phyloP scores from a whole-genome alignment of 2,888 invertebrate species.

The Portevinia maculata region DNA sequence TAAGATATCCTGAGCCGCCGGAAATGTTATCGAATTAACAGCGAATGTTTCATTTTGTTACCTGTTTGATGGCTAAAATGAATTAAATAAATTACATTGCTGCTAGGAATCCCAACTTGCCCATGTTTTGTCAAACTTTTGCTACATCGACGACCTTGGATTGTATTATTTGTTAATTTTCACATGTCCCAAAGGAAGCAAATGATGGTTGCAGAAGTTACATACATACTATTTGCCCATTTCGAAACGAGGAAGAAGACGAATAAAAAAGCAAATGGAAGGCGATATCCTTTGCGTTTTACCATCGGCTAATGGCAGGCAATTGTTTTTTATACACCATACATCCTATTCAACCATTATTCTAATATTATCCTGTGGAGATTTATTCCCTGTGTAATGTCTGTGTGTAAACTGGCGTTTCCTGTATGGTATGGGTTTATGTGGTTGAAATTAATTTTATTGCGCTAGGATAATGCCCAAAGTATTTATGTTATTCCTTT shows the following conservation, averaged over 20 bases:
- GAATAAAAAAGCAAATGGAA: slow-evolving; percentile 43
- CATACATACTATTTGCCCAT: slow-evolving; percentile 24
- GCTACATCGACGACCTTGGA: slow-evolving; percentile 12
- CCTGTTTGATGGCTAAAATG: slow-evolving; percentile 52
- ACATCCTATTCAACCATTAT: slow-evolving; percentile 71
- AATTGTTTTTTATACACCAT: slow-evolving; percentile 72
- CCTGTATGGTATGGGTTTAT: background rate
- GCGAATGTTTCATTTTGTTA: slow-evolving; percentile 36
- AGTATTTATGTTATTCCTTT: slow-evolving; percentile 56
- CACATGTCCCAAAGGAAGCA: slow-evolving; percentile 45
- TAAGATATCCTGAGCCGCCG: background rate
- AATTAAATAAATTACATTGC: slow-evolving; percentile 59
- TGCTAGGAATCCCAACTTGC: slow-evolving; percentile 9
- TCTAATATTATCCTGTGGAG: slow-evolving; percentile 73
- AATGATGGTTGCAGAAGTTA: slow-evolving; percentile 34
- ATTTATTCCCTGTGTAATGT: slow-evolving; percentile 64
- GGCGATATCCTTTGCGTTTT: slow-evolving; percentile 33
- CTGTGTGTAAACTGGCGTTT: slow-evolving; percentile 29
- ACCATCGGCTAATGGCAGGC: slow-evolving; percentile 62
- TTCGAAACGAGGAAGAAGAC: slow-evolving; percentile 20
- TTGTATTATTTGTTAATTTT: slow-evolving; percentile 70
- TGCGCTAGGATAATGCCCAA: slow-evolving; percentile 45
- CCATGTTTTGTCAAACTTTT: background rate
- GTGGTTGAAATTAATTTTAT: slow-evolving; percentile 43
- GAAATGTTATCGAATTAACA: slow-evolving; percentile 41